Evolutionary conservation across 35 echinoderm and acorn worm species (phyloP), one percentile per base, ranked within the genome.

Genomic region (Apostichopus parvimensis): DNA sequence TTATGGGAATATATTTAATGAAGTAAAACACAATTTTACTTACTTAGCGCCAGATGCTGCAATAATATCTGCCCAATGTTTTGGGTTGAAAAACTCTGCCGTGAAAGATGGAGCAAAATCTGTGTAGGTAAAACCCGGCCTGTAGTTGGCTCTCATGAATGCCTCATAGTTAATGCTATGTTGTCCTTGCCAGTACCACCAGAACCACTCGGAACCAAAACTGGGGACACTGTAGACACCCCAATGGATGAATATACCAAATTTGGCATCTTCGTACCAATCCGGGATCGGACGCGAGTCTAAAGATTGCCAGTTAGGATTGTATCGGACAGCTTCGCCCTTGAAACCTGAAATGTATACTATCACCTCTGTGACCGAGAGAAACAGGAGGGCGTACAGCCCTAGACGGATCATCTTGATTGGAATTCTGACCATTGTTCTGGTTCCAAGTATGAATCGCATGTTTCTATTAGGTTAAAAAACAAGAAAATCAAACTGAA

Each of bases 221-320:
- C 96, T 95, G 4, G 96, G 96, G 9, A 98, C 96, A 55, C 87
- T 87, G 77, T 91, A 95, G 9, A 98, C 96, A 18, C 96, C 94
- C 96, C 96, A 98, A 80, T 98, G 96, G 34, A 98, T 91, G 34
- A 98, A 95, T 15, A 98, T 95, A 18, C 96, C 96, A 88, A 98
- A 86, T 79, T 98, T 98, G 52, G 95, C 95, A 52, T 96, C 92
- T 52, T 96, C 95, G 75, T 93, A 96, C 96, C 96, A 92, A 78
- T 78, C 75, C 0, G 90, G 90, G 1, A 92, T 77, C 6, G 90
- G 90, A 13, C 90, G 77, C 13, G 55, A 64, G 76, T 92, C 90
- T 15, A 92, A 23, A 3, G 89, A 91, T 9, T 91, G 54, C 89
- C 89, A 91, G 73, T 77, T 91, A 3, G 95, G 95, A 61, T 91